Percentiles rank a stretch among this genome's conserved stretches.
These are phyloP conservation scores for Smittia sp. DNA, from an alignment of 2,888 invertebrate genomes.

Conservation along the genomic window DNA sequence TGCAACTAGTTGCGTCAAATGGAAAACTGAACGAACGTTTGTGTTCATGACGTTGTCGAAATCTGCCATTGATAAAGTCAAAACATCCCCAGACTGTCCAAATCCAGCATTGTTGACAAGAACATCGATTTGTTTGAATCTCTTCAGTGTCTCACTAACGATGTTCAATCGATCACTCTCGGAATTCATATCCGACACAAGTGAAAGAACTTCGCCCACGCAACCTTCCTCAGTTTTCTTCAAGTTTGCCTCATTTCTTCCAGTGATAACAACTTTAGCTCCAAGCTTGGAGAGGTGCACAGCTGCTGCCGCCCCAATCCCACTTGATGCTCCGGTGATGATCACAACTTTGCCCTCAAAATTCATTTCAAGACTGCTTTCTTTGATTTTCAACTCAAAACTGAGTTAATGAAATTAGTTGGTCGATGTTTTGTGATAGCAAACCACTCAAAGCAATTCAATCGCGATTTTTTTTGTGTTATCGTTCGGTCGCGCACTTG, in stretches of 20 bases:
- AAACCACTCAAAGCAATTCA: too few species aligned
- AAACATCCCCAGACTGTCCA: slow-evolving; percentile 73
- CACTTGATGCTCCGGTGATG: slow-evolving; percentile 64
- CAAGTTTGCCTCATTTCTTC: slow-evolving; percentile 58
- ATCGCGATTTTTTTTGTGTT: too few species aligned
- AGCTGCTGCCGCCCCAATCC: slow-evolving; percentile 67
- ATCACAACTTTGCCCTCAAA: slow-evolving; percentile 57
- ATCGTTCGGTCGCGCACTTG: too few species aligned
- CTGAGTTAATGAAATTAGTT: too few species aligned
- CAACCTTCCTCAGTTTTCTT: slow-evolving; percentile 55
- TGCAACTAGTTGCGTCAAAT: slow-evolving; percentile 77
- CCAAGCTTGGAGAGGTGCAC: slow-evolving; percentile 61
- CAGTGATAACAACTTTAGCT: slow-evolving; percentile 60
- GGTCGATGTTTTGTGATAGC: too few species aligned
- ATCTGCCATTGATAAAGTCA: slow-evolving; percentile 75
- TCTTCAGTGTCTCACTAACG: slow-evolving; percentile 63
- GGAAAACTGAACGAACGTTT: slow-evolving; percentile 76
- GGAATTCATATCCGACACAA: slow-evolving; percentile 65
- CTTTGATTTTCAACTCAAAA: too few species aligned
- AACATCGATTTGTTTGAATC: slow-evolving; percentile 69
- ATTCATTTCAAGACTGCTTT: slow-evolving; percentile 49
- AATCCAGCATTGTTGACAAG: slow-evolving; percentile 88
- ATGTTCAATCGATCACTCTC: slow-evolving; percentile 66
- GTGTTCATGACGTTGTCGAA: slow-evolving; percentile 84
- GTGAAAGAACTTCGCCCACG: slow-evolving; percentile 57